Conservation (phyloP, 23 tunicate species). For the Oikopleura vanhoeffeni region DNA sequence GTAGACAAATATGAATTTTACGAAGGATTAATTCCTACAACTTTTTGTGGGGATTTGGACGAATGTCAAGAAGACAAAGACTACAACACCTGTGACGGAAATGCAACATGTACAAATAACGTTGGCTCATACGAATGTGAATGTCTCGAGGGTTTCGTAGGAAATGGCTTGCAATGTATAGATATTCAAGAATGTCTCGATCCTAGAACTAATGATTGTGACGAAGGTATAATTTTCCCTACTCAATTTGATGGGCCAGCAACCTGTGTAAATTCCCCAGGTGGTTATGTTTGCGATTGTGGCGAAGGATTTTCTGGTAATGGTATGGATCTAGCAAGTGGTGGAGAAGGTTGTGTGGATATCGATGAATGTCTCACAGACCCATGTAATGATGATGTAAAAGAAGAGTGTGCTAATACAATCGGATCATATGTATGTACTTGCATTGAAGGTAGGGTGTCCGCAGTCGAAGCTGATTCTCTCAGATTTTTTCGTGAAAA, state of each 20-base stretch:
- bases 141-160: neutral
- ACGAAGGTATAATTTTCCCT: neutral
- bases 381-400: no score
- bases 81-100: neutral
- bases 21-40: neutral
- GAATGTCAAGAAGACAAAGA: neutral
- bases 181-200: neutral
- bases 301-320: no score
- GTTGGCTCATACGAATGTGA: neutral
- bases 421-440: no score
- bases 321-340: no score
- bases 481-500: no score
- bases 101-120: neutral
- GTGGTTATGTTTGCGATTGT: no score
- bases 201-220: neutral
- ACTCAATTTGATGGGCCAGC: neutral
- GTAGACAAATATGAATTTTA: neutral
- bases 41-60: neutral
- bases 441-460: no score
- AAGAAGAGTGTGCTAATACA: no score
- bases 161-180: neutral
- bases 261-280: no score
- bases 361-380: no score
- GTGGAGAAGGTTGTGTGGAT: no score
- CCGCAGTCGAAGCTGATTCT: no score